Evolutionary conservation across 2,797 vertebrate genomes (phyloP), one percentile per base, ranked within the genome.

Genomic region (Danio kyathit): DNA sequence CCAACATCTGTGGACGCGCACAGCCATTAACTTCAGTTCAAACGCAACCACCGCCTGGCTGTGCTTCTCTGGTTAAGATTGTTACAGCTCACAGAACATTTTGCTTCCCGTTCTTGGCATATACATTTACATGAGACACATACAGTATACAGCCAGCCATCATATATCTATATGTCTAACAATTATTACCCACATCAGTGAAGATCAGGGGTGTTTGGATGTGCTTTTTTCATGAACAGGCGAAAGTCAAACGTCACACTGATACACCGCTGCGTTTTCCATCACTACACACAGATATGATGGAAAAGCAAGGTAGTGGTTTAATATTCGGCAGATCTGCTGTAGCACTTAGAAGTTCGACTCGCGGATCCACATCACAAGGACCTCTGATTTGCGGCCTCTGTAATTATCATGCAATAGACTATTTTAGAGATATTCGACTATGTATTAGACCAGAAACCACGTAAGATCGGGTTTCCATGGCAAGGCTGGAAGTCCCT

Each of bases 361-460:
- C 88, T 85, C 87, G 81, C 86, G 73, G 81, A 82, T 90, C 93
- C 94, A 94, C 94, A 94, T 94, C 93, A 95, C 82, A 94, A 90
- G 80, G 86, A 90, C 92, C 92, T 89, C 91, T 86, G 88, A 88
- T 91, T 87, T 87, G 73, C 66, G 88, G 86, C 80, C 89, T 91
- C 92, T 94, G 91, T 95, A 95, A 95, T 95, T 94, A 94, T 87
- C 13, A 48, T 74, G 83, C 88, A 70, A 56, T 74, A 57, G 86
- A 85, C 92, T 95, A 95, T 95, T 95, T 93, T 86, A 72, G 93
- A 89, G 86, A 93, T 89, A 92, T 90, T 91, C 86, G 89, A 90
- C 91, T 90, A 90, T 88, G 91, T 92, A 94, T 94, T 92, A 93
- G 91, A 86, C 88, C 87, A 88, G 84, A 90, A 92, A 91, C 89